Evolutionary conservation across 2,888 invertebrate species (phyloP).

Genomic region (Dicranocentrus wangi): DNA sequence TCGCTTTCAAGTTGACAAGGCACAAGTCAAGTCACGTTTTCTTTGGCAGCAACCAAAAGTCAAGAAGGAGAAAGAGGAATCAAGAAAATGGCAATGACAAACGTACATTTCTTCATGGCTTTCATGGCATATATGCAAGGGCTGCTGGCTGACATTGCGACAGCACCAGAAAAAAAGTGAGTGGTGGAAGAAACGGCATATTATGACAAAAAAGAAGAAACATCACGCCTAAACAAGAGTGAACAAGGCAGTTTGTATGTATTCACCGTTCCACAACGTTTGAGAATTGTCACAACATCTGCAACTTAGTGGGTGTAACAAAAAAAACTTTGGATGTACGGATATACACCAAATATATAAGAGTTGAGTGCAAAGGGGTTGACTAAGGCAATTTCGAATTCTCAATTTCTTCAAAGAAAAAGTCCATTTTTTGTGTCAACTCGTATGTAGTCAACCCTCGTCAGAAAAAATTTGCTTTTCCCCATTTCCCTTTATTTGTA

Average conservation of each 20-base stretch:
- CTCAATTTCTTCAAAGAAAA: conserved; percentile 11
- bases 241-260: conserved; percentile 38
- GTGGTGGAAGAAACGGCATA: conserved; percentile 2
- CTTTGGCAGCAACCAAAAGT: conserved; percentile 31
- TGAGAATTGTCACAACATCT: conserved; percentile 16
- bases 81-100: conserved; percentile 46
- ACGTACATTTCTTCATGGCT: conserved; percentile 1
- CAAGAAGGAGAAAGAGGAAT: conserved; percentile 3
- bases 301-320: neutral
- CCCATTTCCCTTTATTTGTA: neutral
- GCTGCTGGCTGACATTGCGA: conserved; percentile 33
- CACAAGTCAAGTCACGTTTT: conserved; percentile 57
- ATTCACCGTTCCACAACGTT: conserved; percentile 31
- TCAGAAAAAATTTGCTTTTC: conserved; percentile 1
- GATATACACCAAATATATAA: neutral
- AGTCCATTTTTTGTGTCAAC: neutral
- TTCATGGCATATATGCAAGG: no score
- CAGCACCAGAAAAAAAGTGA: conserved; percentile 4
- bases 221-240: neutral
- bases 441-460: neutral
- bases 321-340: neutral
- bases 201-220: neutral
- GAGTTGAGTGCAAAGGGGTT: no score
- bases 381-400: conserved; percentile 23
- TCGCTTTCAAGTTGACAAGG: conserved; percentile 57